Percentiles rank a stretch among this genome's conserved stretches.
These are phyloP conservation scores for Sycophila sp. DNA, from an alignment of 1,140 invertebrate species.

Conservation along the genomic window DNA sequence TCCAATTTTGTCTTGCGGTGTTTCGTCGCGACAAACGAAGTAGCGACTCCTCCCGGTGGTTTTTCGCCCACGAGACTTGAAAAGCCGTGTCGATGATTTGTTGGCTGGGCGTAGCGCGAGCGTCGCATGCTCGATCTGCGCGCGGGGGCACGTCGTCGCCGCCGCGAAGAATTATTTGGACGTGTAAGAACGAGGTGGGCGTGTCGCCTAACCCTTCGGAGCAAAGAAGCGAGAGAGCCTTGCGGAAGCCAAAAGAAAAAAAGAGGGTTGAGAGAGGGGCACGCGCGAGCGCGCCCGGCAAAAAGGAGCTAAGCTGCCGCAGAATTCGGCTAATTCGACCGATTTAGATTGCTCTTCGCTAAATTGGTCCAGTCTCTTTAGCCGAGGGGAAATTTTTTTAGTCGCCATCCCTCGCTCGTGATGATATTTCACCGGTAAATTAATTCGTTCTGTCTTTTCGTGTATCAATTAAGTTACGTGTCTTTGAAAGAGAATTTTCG, in stretches of 20 bases:
- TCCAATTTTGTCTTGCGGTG: too few species aligned
- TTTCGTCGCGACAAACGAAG: too few species aligned
- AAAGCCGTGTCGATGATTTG: slow-evolving; percentile 58
- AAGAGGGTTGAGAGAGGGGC: background rate
- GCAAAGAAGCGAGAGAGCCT: slow-evolving; percentile 40
- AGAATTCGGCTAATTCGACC: slow-evolving; percentile 28
- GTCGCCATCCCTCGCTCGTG: too few species aligned
- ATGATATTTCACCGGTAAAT: too few species aligned
- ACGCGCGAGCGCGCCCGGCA: slow-evolving; percentile 30
- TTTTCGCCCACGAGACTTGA: background rate
- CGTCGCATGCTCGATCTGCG: slow-evolving; percentile 54
- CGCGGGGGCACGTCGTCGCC: slow-evolving; percentile 29
- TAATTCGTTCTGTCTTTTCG: too few species aligned
- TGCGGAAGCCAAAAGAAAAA: slow-evolving; percentile 35
- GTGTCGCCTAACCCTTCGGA: slow-evolving; percentile 46
- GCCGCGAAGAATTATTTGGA: slow-evolving; percentile 46
- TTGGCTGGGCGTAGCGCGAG: slow-evolving; percentile 56
- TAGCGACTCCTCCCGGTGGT: slow-evolving; percentile 13
- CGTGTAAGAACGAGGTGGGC: slow-evolving; percentile 49
- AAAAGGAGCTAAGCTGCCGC: slow-evolving; percentile 11
- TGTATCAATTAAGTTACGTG: too few species aligned
- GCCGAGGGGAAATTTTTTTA: too few species aligned
- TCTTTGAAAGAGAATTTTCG: too few species aligned
- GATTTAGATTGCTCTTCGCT: slow-evolving; percentile 11
- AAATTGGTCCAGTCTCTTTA: too few species aligned